Conservation (phyloP, 2,113 vertebrate genomes). For the Thalassoma bifasciatum region DNA sequence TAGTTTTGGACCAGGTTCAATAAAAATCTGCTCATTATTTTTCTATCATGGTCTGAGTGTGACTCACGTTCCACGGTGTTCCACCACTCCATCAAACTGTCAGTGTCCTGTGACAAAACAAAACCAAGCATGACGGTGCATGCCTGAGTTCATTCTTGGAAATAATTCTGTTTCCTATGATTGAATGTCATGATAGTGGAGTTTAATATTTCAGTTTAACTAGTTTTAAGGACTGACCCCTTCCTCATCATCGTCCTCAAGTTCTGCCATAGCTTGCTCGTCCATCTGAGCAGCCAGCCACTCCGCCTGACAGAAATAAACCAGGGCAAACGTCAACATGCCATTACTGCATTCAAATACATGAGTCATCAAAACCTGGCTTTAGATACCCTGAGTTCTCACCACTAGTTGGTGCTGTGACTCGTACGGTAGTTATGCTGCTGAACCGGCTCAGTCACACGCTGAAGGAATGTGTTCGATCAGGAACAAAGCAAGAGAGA, state of each 20-base stretch:
- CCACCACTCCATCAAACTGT: conserved; percentile 86
- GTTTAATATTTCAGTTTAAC: no score
- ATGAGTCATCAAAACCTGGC: not conserved
- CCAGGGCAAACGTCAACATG: not conserved
- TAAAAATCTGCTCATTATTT: not conserved
- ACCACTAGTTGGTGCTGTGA: not conserved
- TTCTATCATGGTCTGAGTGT: not conserved
- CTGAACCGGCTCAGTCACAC: conserved; percentile 30
- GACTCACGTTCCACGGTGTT: conserved; percentile 82
- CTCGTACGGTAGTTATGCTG: conserved; percentile 7
- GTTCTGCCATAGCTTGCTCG: not conserved
- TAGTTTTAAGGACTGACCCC: conserved; percentile 65
- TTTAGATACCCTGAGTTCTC: not conserved
- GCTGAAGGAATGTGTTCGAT: conserved; percentile 20
- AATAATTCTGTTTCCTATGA: no score
- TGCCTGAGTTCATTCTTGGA: not conserved
- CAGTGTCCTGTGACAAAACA: conserved; percentile 77
- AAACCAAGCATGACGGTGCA: not conserved
- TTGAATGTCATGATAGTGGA: no score
- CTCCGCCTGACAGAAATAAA: conserved; percentile 70
- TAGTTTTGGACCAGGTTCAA: not conserved
- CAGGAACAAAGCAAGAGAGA: not conserved
- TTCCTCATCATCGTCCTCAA: conserved; percentile 40
- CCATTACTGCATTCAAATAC: not conserved
- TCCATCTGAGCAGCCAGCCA: conserved; percentile 79